These are phyloP conservation scores for Nasonia longicornis DNA, from an alignment of 1,140 invertebrate genomes.

Conservation along the genomic window DNA sequence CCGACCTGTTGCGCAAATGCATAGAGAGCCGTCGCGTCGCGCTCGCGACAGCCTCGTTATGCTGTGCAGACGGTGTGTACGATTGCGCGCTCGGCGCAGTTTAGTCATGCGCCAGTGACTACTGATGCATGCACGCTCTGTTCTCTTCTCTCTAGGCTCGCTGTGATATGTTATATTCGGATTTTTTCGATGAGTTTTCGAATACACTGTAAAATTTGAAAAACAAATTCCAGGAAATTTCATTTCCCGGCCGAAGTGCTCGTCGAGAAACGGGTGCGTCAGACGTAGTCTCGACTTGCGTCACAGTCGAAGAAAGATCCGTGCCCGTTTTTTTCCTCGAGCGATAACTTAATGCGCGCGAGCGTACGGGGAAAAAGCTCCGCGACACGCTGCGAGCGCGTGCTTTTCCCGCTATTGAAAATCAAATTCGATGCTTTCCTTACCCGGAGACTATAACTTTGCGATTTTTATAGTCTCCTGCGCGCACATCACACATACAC, in stretches of 20 bases:
- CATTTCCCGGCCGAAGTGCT: neutral
- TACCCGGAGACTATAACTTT: too few species aligned
- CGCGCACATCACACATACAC: too few species aligned
- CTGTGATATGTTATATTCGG: neutral
- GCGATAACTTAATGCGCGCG: too few species aligned
- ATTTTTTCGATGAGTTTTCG: too few species aligned
- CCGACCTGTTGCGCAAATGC: constrained; percentile 43
- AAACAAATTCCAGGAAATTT: neutral
- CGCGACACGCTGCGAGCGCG: too few species aligned
- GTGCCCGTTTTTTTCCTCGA: too few species aligned
- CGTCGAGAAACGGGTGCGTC: neutral
- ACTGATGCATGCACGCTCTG: neutral
- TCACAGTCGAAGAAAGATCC: too few species aligned
- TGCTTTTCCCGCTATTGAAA: too few species aligned
- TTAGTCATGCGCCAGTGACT: constrained; percentile 38
- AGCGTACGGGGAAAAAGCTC: too few species aligned
- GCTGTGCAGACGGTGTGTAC: constrained; percentile 16
- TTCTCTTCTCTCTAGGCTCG: neutral
- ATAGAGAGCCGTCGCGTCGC: neutral
- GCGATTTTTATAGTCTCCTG: too few species aligned
- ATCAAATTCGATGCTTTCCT: too few species aligned
- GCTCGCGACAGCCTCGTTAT: constrained; percentile 11
- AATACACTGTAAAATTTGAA: neutral
- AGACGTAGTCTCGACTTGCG: too few species aligned
- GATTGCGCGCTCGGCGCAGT: constrained; percentile 27